Base-by-base conservation (phyloP, 2,113 vertebrate genomes). In the human region DNA sequence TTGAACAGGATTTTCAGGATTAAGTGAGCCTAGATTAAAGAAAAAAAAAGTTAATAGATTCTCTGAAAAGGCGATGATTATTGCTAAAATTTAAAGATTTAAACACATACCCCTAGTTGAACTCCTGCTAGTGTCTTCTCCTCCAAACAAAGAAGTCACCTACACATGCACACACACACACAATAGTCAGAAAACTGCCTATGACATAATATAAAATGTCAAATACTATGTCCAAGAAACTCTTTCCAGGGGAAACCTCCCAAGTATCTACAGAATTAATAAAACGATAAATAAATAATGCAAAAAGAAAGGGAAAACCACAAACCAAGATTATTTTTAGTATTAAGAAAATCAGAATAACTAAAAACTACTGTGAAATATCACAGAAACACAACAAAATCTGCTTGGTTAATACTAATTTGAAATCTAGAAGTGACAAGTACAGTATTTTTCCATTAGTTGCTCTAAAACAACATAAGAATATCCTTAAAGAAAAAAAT, bases 1-100 rank as follows among this genome's bases (percentile, higher is more conserved):
- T 98, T 99, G 99, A 98, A 99, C 98, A 45, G 99, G 98, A 90
- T 97, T 99, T 92, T 89, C 96, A 87, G 97, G 68, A 97, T 98
- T 99, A 96, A 98, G 78, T 75, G 98, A 97, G 96, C 96, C 99
- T 99, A 98, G 79, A 92, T 96, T 89, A 95, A 82, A 98, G 17
- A 55, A 55, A 55, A 20, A 55, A 64, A 96, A 40, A 87, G 66
- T 97, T 94, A 98, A 97, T 83, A 50, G 0, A 22, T 95, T 94
- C 73, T 96, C 70, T 61, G 80, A 73, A 96, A 96, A 93, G 59
- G 14, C 32, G 96, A 78, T 0, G 86, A 32, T 70, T 96, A 79
- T 88, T 55, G 85, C 1, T 68, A 79, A 94, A 94, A 95, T 83
- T 0, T 82, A 96, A 98, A 64, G 83, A 96, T 50, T 92, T 61